These are phyloP conservation scores for Carlito syrichta DNA, from an alignment of 2,113 vertebrate genomes.

Conservation along the genomic window DNA sequence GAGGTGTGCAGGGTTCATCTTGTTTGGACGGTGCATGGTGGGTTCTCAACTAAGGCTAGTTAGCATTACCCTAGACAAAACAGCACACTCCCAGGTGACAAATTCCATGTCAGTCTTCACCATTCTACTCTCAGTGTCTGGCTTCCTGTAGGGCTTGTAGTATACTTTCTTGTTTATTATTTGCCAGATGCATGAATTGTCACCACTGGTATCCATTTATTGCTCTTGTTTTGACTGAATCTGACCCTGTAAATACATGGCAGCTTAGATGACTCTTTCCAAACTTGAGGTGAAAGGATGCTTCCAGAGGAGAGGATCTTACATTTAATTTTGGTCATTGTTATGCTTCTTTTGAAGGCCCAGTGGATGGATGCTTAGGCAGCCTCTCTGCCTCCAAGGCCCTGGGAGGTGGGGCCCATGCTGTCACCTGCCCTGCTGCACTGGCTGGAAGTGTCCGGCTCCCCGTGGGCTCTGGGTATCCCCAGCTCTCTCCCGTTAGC, in stretches of 20 bases:
- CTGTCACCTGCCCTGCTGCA: neutral
- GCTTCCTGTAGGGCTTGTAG: neutral
- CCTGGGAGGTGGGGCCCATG: neutral
- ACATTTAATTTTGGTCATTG: neutral
- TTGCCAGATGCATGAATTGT: neutral
- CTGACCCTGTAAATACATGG: neutral
- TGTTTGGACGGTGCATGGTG: neutral
- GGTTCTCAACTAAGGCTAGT: neutral
- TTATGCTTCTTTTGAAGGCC: neutral
- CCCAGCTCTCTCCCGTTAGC: neutral
- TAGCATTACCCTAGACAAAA: neutral
- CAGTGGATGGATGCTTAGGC: too few relatives aligned
- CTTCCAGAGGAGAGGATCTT: neutral
- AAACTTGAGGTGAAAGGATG: neutral
- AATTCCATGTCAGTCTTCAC: neutral
- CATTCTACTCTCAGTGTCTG: neutral
- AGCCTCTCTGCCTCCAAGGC: neutral
- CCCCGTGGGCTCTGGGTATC: neutral
- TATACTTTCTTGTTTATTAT: accelerated
- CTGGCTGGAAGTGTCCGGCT: neutral
- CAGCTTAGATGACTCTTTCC: neutral
- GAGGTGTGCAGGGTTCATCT: accelerated
- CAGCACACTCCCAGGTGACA: neutral
- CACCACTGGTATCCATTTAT: too few relatives aligned
- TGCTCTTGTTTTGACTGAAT: neutral